Conservation (phyloP, 1,140 invertebrate genomes). For the Diorhabda sublineata region DNA sequence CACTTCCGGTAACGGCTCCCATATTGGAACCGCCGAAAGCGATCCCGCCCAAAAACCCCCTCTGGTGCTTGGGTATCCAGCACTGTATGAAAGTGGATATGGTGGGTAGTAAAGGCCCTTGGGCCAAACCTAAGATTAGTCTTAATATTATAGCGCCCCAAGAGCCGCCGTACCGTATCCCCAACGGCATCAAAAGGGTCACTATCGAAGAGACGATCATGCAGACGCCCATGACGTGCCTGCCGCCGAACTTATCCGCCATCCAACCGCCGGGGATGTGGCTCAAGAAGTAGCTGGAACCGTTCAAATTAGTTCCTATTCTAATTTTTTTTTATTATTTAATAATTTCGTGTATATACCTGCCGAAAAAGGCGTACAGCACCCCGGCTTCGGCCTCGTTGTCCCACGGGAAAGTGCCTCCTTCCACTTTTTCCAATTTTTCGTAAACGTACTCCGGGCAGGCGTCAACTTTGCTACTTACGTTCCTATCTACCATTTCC, state of each 20-base stretch:
- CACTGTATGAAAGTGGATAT: conserved; percentile 24
- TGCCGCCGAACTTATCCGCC: conserved; percentile 25
- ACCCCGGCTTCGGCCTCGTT: conserved; percentile 12
- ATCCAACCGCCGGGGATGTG: conserved; percentile 28
- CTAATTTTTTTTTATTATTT: too few species aligned
- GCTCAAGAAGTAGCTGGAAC: conserved; percentile 17
- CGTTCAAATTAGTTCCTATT: too few species aligned
- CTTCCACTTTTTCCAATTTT: background rate
- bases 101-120: conserved; percentile 24
- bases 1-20: conserved; percentile 25
- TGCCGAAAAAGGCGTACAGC: conserved; percentile 20
- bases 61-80: conserved; percentile 24
- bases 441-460: conserved; percentile 9
- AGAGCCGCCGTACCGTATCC: conserved; percentile 13
- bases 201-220: conserved; percentile 17
- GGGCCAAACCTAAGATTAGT: conserved; percentile 14
- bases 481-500: conserved; percentile 22
- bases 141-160: conserved; percentile 16
- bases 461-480: background rate
- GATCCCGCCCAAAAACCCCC: conserved; percentile 23
- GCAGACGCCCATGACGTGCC: conserved; percentile 21
- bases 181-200: conserved; percentile 16
- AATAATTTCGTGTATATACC: background rate
- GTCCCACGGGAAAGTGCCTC: conserved; percentile 21
- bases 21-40: conserved; percentile 23